Evolutionary conservation across 2,888 invertebrate genomes (phyloP).

Genomic region (Torymus auratus): DNA sequence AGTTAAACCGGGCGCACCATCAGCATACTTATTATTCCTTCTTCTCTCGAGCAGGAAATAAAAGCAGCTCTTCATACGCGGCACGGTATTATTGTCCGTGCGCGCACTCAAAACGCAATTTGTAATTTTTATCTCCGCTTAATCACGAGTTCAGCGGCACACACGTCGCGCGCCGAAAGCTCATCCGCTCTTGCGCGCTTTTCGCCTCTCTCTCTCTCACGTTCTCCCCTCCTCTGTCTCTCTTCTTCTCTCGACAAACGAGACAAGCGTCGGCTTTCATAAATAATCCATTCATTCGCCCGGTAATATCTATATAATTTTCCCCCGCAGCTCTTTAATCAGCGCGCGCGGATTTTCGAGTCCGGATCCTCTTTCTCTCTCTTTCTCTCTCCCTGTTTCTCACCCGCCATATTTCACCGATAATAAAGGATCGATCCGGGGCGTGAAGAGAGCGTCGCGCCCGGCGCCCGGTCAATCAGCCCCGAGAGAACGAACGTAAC

Average conservation of each 20-base stretch:
- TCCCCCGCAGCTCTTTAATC: slow-evolving; percentile 38
- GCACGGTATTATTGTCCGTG: too few relatives aligned
- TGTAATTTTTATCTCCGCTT: slow-evolving; percentile 43
- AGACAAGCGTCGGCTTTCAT: slow-evolving; percentile 46
- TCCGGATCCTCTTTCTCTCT: neutral
- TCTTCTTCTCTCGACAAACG: slow-evolving; percentile 10
- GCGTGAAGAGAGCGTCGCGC: neutral
- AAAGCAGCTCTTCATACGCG: too few relatives aligned
- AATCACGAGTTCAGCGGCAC: slow-evolving; percentile 12
- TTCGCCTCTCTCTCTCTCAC: neutral
- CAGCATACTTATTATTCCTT: too few relatives aligned
- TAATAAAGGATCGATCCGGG: slow-evolving; percentile 59
- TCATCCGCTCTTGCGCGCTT: neutral
- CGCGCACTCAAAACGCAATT: slow-evolving; percentile 9
- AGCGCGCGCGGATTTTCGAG: slow-evolving; percentile 1
- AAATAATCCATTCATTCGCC: slow-evolving; percentile 49
- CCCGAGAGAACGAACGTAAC: neutral
- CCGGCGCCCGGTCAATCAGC: slow-evolving; percentile 47
- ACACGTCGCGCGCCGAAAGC: neutral
- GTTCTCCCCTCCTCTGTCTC: neutral
- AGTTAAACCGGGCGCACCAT: too few relatives aligned
- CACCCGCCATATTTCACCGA: slow-evolving; percentile 49
- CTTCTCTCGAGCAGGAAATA: too few relatives aligned
- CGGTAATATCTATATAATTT: slow-evolving; percentile 54
- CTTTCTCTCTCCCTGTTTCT: neutral